A percentile compares a stretch with the other conserved stretches of the same genome.
phyloP scores from a whole-genome alignment of 2,888 invertebrate species.

The Abrostola tripartita region DNA sequence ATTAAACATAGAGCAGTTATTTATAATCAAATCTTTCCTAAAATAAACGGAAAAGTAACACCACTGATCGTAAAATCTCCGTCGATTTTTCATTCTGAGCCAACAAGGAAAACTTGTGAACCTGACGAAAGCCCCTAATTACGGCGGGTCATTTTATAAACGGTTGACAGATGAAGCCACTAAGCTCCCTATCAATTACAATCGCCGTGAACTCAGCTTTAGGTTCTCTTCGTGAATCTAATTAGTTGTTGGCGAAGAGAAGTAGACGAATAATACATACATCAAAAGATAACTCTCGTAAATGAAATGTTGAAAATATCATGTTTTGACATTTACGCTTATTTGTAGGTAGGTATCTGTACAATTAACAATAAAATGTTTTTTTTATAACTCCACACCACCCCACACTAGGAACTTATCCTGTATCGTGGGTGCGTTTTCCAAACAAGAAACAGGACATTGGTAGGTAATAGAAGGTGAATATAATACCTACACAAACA shows the following conservation, averaged over 20 bases:
- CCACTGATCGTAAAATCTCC: constrained; percentile 24
- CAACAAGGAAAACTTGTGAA: constrained; percentile 42
- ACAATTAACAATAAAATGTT: no score
- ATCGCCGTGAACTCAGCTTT: constrained; percentile 57
- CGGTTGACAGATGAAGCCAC: constrained; percentile 67
- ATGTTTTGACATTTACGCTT: no score
- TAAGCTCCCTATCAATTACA: constrained; percentile 68
- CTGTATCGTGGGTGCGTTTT: no score
- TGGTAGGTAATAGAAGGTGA: no score
- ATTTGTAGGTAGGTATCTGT: no score
- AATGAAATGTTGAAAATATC: no score
- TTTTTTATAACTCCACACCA: no score
- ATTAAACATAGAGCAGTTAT: no score
- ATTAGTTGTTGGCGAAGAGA: constrained; percentile 29
- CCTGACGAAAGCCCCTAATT: constrained; percentile 61
- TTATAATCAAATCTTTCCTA: background rate
- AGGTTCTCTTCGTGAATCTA: constrained; percentile 28
- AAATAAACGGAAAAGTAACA: constrained; percentile 8
- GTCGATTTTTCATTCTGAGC: constrained; percentile 38
- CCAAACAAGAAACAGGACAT: no score
- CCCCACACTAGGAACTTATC: no score
- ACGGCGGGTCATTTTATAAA: constrained; percentile 61
- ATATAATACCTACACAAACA: no score
- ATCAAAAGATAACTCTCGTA: no score
- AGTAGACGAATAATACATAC: background rate